A percentile compares a stretch with the other conserved stretches of the same genome.
Evolutionary conservation across 2,797 vertebrate genomes (phyloP).

Genomic region (Anabacerthia variegaticeps): DNA sequence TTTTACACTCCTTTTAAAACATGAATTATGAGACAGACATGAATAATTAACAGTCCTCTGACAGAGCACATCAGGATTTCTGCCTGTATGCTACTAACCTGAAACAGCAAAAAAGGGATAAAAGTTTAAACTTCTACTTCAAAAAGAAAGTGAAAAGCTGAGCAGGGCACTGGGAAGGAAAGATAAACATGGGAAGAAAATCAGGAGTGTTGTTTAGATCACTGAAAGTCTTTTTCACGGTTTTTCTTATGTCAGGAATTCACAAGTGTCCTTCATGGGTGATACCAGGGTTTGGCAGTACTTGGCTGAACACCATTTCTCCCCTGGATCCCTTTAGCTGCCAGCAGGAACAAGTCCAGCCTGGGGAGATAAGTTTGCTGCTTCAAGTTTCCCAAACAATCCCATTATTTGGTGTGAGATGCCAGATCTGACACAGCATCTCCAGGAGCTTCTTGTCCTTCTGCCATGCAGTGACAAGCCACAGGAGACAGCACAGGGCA

Average conservation of each 20-base stretch:
- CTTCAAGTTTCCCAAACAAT: not conserved
- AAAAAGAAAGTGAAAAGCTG: not conserved
- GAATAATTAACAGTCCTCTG: constrained; percentile 5
- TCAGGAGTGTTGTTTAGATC: not conserved
- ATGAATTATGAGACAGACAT: not conserved
- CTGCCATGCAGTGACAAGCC: not conserved
- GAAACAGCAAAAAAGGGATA: not conserved
- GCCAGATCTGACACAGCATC: not conserved
- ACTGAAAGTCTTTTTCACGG: not conserved
- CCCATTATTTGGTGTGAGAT: not conserved
- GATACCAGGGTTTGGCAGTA: not conserved
- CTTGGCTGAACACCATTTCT: not conserved
- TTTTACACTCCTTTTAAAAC: not conserved
- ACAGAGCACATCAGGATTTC: not conserved
- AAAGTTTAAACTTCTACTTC: not conserved
- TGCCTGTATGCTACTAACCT: not conserved
- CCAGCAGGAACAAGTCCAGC: not conserved
- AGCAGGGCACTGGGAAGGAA: not conserved
- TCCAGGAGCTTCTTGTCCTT: not conserved
- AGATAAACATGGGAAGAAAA: not conserved
- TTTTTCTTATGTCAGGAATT: not conserved
- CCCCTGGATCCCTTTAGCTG: not conserved
- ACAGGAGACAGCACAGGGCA: not conserved
- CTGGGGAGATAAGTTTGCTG: not conserved
- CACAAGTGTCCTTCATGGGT: not conserved